Percentiles rank a stretch among this genome's conserved stretches.
Conservation (phyloP, 2,888 invertebrate species). For the Tenthredo mesomela region DNA sequence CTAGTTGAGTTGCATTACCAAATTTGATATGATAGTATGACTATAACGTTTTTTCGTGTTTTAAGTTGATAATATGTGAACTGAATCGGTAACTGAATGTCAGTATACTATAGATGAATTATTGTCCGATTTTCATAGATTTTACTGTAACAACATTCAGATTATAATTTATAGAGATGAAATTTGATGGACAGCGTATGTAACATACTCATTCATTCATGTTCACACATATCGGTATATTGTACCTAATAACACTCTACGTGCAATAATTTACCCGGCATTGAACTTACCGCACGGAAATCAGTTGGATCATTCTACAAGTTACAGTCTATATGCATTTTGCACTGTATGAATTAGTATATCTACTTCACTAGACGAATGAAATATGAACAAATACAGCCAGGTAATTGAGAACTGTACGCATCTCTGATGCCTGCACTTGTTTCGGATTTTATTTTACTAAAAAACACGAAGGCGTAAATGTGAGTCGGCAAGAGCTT, state of each 20-base stretch:
- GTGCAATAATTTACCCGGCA: neutral
- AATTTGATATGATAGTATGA: neutral
- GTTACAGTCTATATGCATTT: neutral
- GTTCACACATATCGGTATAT: neutral
- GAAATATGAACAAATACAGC: neutral
- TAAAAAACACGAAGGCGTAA: neutral
- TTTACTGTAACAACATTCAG: neutral
- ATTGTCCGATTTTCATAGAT: neutral
- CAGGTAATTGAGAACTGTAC: neutral
- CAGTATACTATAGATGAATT: neutral
- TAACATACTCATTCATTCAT: neutral
- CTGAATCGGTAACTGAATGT: neutral
- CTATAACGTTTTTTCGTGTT: neutral
- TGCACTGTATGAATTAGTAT: neutral
- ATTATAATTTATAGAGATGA: neutral
- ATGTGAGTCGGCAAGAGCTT: constrained; percentile 13
- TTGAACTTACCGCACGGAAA: constrained; percentile 6
- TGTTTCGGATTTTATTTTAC: constrained; percentile 36
- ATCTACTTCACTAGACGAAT: neutral
- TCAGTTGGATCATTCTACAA: neutral
- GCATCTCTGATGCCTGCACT: neutral
- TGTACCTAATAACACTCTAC: neutral
- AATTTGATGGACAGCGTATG: neutral
- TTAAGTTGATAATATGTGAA: neutral
- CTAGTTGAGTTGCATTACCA: neutral